Conservation (phyloP, 2,113 vertebrate genomes). For the Sprattus sprattus region DNA sequence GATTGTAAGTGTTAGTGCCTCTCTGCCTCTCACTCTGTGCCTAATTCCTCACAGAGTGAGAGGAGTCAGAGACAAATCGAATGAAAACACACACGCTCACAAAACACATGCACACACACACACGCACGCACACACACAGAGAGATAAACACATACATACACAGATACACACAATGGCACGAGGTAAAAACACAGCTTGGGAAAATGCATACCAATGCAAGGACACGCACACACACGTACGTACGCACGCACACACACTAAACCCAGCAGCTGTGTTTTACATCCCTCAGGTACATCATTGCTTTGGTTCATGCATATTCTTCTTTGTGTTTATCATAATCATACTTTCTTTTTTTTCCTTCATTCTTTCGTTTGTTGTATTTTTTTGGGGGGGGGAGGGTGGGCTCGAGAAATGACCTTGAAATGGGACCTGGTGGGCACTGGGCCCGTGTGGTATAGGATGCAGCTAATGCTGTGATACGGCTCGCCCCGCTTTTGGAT, state of each 20-base stretch:
- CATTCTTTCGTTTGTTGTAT: no score
- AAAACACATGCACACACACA: background rate
- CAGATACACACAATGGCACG: background rate
- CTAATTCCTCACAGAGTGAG: slow-evolving; percentile 25
- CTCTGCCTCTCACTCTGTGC: slow-evolving; percentile 4
- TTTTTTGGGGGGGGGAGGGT: no score
- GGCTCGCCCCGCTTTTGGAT: no score
- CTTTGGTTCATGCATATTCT: no score
- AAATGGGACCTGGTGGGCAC: no score
- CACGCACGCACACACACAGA: background rate
- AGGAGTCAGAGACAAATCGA: background rate
- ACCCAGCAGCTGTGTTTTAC: no score
- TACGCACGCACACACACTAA: background rate
- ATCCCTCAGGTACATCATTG: no score
- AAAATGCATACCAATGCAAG: background rate
- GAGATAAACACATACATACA: background rate
- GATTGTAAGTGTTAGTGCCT: slow-evolving; percentile 34
- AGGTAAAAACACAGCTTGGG: background rate
- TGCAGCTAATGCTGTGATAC: no score
- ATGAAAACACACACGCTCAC: background rate
- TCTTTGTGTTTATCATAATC: no score
- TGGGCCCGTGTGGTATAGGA: no score
- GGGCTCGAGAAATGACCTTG: no score
- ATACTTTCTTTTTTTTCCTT: background rate
- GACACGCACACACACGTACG: background rate